These are phyloP conservation scores for Platalea minor DNA, from an alignment of 2,797 vertebrate species.

Conservation along the genomic window DNA sequence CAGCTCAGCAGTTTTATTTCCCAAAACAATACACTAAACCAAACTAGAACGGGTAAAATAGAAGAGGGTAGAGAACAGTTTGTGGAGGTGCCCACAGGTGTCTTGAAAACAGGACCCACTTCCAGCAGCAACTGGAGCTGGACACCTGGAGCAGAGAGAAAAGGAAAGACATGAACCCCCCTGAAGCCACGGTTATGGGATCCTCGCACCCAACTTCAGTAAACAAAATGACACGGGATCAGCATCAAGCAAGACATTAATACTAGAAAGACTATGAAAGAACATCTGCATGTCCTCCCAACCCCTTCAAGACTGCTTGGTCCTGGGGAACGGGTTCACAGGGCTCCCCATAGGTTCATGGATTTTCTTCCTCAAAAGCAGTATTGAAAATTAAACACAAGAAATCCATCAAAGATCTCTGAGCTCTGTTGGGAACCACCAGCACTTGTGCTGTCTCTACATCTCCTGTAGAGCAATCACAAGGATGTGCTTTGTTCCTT, in stretches of 20 bases:
- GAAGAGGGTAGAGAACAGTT: not conserved
- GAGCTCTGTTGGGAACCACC: not conserved
- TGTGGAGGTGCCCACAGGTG: not conserved
- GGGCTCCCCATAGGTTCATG: not conserved
- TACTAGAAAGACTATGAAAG: not conserved
- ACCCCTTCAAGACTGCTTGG: not conserved
- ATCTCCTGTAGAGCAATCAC: not conserved
- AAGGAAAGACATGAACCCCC: not conserved
- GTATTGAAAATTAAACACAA: not conserved
- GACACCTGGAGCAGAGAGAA: not conserved
- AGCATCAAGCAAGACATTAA: not conserved
- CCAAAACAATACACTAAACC: not conserved
- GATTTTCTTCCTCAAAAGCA: not conserved
- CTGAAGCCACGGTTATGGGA: accelerated
- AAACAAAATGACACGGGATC: not conserved
- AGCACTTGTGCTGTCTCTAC: not conserved
- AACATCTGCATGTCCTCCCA: not conserved
- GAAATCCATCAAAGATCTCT: not conserved
- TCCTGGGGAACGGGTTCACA: not conserved
- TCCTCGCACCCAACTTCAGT: not conserved
- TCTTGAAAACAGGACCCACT: not conserved
- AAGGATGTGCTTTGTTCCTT: not conserved
- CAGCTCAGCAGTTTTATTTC: not conserved
- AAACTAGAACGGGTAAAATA: not conserved
- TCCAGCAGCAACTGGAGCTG: not conserved